Evolutionary conservation across 2,797 vertebrate species (phyloP).

Genomic region (Myotis vivesi): DNA sequence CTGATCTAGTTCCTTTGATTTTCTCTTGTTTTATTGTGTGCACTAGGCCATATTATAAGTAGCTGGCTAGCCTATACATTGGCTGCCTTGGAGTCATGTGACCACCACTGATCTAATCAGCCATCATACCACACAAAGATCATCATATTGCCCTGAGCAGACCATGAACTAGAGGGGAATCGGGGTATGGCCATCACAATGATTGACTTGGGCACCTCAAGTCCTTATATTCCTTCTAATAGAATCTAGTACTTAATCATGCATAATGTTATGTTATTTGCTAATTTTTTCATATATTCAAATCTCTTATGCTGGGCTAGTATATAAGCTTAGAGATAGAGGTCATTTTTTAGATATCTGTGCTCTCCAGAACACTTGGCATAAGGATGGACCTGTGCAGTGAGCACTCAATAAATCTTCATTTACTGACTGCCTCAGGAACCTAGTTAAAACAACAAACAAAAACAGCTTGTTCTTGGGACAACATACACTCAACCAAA

Average conservation of each 20-base stretch:
- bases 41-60: too few species aligned
- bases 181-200: background rate
- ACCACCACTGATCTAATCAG: background rate
- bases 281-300: background rate
- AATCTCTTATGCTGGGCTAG: background rate
- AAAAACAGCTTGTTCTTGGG: background rate
- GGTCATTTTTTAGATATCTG: background rate
- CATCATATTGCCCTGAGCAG: background rate
- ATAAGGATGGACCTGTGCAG: too few species aligned
- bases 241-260: background rate
- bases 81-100: background rate
- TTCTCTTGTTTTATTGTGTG: background rate
- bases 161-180: background rate
- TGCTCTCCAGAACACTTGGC: background rate
- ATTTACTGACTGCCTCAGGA: background rate
- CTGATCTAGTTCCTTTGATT: background rate
- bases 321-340: background rate
- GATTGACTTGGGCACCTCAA: background rate
- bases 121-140: background rate
- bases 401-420: background rate
- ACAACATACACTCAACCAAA: background rate
- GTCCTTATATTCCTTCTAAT: background rate
- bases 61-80: background rate
- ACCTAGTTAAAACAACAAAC: background rate
- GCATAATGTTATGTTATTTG: background rate